Evolutionary conservation across 2,113 vertebrate genomes (phyloP).

Genomic region (Chaetops frenatus): DNA sequence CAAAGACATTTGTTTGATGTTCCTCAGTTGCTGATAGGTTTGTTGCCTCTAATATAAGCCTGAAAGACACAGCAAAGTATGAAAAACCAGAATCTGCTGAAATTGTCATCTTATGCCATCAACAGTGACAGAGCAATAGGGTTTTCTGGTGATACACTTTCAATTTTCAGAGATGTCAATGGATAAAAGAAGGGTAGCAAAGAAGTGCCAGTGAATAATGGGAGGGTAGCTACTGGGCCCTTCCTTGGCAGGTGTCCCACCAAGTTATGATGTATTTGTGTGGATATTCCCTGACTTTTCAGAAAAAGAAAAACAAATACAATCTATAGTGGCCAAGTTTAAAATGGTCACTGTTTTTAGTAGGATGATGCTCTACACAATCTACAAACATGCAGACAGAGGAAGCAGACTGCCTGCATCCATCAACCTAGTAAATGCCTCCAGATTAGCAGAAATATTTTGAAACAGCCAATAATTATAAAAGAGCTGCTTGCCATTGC

Average conservation of each 20-base stretch:
- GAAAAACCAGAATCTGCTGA: not conserved
- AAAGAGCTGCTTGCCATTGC: slow-evolving; percentile 70
- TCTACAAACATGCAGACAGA: not conserved
- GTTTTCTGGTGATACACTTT: not conserved
- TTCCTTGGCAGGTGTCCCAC: slow-evolving; percentile 49
- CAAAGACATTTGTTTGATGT: not conserved
- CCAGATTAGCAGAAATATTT: slow-evolving; percentile 72
- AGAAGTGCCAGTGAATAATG: not conserved
- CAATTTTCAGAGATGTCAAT: not conserved
- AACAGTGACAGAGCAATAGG: not conserved
- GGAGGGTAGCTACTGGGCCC: not conserved
- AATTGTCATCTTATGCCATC: not conserved
- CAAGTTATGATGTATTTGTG: not conserved
- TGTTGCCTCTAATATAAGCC: not conserved
- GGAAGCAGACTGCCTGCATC: slow-evolving; percentile 25
- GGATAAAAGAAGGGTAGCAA: not conserved
- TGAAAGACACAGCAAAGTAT: not conserved
- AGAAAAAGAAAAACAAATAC: not conserved
- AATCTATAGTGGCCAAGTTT: not conserved
- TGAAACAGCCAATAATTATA: slow-evolving; percentile 73
- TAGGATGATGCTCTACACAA: not conserved
- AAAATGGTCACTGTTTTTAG: slow-evolving; percentile 25
- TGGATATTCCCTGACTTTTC: not conserved
- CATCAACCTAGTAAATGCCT: slow-evolving; percentile 61
- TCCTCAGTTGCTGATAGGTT: not conserved